Evolutionary conservation across 2,888 invertebrate species (phyloP).

Genomic region (Brenthis daphne): DNA sequence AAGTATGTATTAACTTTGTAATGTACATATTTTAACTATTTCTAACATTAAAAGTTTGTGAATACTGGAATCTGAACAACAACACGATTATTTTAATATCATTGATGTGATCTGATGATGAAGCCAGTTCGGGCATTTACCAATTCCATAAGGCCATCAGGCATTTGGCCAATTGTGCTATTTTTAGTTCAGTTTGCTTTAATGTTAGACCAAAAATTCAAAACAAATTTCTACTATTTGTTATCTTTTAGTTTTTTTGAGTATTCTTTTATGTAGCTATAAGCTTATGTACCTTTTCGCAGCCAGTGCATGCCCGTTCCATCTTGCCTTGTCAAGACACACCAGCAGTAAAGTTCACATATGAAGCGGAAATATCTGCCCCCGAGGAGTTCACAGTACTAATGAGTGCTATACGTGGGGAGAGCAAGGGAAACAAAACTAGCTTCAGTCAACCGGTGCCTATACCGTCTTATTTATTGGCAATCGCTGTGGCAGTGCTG

Average conservation of each 20-base stretch:
- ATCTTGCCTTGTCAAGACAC: slow-evolving; percentile 96
- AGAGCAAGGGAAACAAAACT: slow-evolving; percentile 68
- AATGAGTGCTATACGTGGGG: slow-evolving; percentile 91
- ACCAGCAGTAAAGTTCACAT: slow-evolving; percentile 93
- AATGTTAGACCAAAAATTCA: no score
- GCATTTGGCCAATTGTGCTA: no score
- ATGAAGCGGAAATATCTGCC: slow-evolving; percentile 88
- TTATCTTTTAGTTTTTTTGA: no score
- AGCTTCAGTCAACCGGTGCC: slow-evolving; percentile 90
- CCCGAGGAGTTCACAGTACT: slow-evolving; percentile 89
- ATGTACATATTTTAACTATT: no score
- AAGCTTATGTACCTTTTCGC: slow-evolving; percentile 40
- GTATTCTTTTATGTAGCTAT: no score
- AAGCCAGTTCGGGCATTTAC: background rate
- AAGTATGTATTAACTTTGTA: no score
- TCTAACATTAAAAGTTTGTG: background rate
- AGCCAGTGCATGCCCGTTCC: slow-evolving; percentile 94
- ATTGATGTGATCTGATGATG: no score
- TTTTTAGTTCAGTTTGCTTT: no score
- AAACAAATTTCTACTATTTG: no score
- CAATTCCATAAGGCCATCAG: background rate
- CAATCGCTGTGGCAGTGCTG: slow-evolving; percentile 92
- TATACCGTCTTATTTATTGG: slow-evolving; percentile 94
- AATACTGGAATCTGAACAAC: no score
- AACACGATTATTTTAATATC: no score